Conservation (phyloP, 2,888 invertebrate species). For the Latrodectus elegans region DNA sequence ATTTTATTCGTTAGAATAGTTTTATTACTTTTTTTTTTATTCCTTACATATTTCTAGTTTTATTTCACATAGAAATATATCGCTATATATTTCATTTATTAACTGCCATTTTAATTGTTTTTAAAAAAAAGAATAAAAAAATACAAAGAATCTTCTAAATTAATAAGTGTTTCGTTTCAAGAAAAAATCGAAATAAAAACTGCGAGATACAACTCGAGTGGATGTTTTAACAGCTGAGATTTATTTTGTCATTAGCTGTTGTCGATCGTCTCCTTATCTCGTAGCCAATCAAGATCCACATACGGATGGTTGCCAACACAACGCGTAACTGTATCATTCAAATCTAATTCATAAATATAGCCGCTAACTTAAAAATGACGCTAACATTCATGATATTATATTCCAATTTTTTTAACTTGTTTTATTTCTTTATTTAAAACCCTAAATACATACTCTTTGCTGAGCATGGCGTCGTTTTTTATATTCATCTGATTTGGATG, state of each 20-base stretch:
- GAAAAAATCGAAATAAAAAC: no score
- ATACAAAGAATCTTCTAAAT: no score
- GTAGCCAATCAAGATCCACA: slow-evolving; percentile 58
- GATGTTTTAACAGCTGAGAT: slow-evolving; percentile 11
- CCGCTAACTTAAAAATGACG: slow-evolving; percentile 23
- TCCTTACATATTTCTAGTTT: no score
- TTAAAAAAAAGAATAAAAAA: no score
- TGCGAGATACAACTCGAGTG: no score
- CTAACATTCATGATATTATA: slow-evolving; percentile 63
- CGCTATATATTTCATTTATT: no score
- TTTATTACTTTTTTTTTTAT: no score
- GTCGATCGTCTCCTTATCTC: slow-evolving; percentile 47
- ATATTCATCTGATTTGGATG: slow-evolving; percentile 35
- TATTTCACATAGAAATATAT: no score
- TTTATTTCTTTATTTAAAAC: background rate
- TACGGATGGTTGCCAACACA: slow-evolving; percentile 51
- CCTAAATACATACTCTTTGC: slow-evolving; percentile 24
- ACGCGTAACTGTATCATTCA: slow-evolving; percentile 17
- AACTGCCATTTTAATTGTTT: no score
- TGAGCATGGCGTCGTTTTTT: slow-evolving; percentile 40
- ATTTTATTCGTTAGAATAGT: no score
- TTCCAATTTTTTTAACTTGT: slow-evolving; percentile 40
- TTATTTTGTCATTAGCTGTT: slow-evolving; percentile 54
- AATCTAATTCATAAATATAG: background rate
- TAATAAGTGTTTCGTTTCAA: no score